Conservation (phyloP, 2,797 vertebrate species). For the Neostethus bicornis region DNA sequence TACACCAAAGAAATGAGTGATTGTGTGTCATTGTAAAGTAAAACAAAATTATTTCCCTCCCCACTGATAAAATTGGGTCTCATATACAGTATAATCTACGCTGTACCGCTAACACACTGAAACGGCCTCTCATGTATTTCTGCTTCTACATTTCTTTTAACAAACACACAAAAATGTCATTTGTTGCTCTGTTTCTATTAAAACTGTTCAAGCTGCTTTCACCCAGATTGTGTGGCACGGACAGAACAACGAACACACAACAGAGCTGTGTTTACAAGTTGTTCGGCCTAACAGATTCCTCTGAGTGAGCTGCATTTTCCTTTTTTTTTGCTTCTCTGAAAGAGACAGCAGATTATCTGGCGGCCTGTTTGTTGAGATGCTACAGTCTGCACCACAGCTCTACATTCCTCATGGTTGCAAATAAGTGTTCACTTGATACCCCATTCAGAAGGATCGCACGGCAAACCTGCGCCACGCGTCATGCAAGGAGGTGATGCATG, state of each 20-base stretch:
- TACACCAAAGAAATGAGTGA: too few relatives aligned
- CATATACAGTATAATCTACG: slow-evolving; percentile 4
- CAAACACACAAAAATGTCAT: slow-evolving; percentile 6
- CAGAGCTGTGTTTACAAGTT: slow-evolving; percentile 48
- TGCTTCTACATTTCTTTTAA: slow-evolving; percentile 9
- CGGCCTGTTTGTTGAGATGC: slow-evolving; percentile 53
- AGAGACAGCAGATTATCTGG: slow-evolving; percentile 49
- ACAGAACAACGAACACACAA: slow-evolving; percentile 16
- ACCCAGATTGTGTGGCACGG: slow-evolving; percentile 11
- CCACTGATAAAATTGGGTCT: background rate
- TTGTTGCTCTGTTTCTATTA: slow-evolving; percentile 6
- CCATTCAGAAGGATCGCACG: slow-evolving; percentile 46
- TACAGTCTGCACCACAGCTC: slow-evolving; percentile 57
- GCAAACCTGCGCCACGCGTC: slow-evolving; percentile 61
- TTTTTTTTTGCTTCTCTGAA: slow-evolving; percentile 2
- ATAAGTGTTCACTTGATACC: slow-evolving; percentile 64
- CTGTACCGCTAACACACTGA: slow-evolving; percentile 32
- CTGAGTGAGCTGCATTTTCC: slow-evolving; percentile 14
- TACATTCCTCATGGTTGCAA: slow-evolving; percentile 67
- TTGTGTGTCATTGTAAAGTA: too few relatives aligned
- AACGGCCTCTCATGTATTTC: slow-evolving; percentile 21
- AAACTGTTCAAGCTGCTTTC: slow-evolving; percentile 13
- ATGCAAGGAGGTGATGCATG: slow-evolving; percentile 62
- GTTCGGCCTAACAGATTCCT: slow-evolving; percentile 37
- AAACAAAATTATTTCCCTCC: too few relatives aligned